phyloP scores from a whole-genome alignment of 1,140 invertebrate genomes.

The Notospermus geniculatus region DNA sequence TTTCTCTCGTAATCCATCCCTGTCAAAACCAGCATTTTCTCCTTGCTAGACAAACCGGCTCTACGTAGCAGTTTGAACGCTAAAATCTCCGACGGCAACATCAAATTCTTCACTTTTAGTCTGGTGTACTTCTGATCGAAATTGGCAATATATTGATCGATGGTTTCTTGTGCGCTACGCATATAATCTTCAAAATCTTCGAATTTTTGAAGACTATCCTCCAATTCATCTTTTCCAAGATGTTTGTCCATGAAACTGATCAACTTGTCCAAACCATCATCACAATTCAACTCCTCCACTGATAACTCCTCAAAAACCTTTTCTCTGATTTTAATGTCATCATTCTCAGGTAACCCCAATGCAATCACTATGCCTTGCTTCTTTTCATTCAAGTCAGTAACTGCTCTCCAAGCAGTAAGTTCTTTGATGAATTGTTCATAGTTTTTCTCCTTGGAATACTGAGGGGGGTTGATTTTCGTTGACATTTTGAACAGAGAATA shows the following conservation, averaged over 20 bases:
- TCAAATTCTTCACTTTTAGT: constrained; percentile 28
- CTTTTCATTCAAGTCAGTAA: constrained; percentile 21
- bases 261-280: constrained; percentile 21
- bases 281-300: constrained; percentile 17
- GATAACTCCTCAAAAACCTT: constrained; percentile 25
- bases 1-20: constrained; percentile 29
- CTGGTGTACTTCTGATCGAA: constrained; percentile 27
- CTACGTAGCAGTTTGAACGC: constrained; percentile 28
- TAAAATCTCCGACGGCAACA: constrained; percentile 22
- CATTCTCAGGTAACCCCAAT: constrained; percentile 20
- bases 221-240: constrained; percentile 25
- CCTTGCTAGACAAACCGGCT: constrained; percentile 27
- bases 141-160: constrained; percentile 11
- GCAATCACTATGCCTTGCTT: constrained; percentile 24
- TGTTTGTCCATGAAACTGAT: constrained; percentile 24
- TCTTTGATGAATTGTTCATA: too few relatives aligned
- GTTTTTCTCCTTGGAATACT: too few relatives aligned
- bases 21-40: constrained; percentile 29
- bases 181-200: constrained; percentile 25
- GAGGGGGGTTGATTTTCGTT: too few relatives aligned
- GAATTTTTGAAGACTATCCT: constrained; percentile 20
- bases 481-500: too few relatives aligned
- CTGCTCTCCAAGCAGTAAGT: too few relatives aligned
- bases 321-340: constrained; percentile 21
- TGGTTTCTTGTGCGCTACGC: constrained; percentile 14